Percentiles rank a stretch among this genome's conserved stretches.
phyloP scores from a whole-genome alignment of 1,140 invertebrate genomes.

The Drosophila nebulosa region DNA sequence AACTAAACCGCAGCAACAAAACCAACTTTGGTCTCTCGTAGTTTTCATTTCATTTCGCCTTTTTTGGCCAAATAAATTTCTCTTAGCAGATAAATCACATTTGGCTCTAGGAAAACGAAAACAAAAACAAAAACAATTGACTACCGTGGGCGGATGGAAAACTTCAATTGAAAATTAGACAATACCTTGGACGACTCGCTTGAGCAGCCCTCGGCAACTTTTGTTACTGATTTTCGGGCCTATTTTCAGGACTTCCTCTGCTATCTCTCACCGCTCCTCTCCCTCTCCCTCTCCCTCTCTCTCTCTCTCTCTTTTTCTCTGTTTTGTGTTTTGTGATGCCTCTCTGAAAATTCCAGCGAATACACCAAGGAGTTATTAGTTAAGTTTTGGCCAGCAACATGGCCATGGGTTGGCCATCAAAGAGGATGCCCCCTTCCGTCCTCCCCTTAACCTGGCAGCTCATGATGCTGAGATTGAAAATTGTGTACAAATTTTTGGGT shows the following conservation, averaged over 20 bases:
- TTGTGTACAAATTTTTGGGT: slow-evolving; percentile 54
- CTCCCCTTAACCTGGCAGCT: not conserved
- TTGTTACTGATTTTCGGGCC: not conserved
- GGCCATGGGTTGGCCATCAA: slow-evolving; percentile 19
- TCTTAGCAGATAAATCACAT: slow-evolving; percentile 53
- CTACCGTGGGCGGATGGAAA: not conserved
- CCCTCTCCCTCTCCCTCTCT: not conserved
- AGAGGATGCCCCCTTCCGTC: not conserved
- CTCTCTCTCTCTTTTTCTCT: not conserved
- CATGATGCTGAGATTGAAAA: slow-evolving; percentile 51
- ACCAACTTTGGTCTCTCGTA: slow-evolving; percentile 10
- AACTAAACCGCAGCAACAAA: slow-evolving; percentile 21
- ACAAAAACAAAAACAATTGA: slow-evolving; percentile 35
- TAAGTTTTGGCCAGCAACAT: slow-evolving; percentile 39
- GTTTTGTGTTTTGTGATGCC: not conserved
- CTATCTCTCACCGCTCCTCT: not conserved
- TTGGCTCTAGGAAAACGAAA: slow-evolving; percentile 9
- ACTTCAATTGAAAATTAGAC: not conserved
- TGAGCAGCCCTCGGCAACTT: not conserved
- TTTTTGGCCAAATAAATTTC: slow-evolving; percentile 54
- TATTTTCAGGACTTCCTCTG: not conserved
- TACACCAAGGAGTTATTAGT: slow-evolving; percentile 52
- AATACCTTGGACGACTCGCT: not conserved
- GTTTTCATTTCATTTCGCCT: slow-evolving; percentile 45
- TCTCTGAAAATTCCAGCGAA: not conserved